These are phyloP conservation scores for Corythornis cristatus DNA, from an alignment of 2,113 vertebrate genomes.

Conservation along the genomic window DNA sequence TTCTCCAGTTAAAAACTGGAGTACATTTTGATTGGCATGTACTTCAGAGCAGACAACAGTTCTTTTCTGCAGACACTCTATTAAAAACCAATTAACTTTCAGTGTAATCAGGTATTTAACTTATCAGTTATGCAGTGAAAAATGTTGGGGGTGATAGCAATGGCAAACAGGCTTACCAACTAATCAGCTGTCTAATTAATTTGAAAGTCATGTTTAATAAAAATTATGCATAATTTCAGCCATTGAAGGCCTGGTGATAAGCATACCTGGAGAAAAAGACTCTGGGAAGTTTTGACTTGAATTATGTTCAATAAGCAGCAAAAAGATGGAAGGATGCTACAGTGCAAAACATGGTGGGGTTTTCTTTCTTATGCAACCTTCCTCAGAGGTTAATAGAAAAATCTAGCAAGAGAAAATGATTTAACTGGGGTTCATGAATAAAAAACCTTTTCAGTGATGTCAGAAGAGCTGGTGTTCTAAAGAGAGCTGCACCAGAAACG, in stretches of 20 bases:
- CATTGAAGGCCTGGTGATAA: constrained; percentile 17
- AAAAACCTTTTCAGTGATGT: neutral
- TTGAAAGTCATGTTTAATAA: constrained; percentile 50
- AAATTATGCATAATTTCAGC: constrained; percentile 3
- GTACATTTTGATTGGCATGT: constrained; percentile 30
- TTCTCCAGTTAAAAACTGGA: constrained; percentile 1
- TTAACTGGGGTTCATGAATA: neutral
- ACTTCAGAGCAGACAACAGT: neutral
- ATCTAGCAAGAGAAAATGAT: neutral
- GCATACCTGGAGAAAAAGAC: neutral
- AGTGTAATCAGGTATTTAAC: constrained; percentile 52
- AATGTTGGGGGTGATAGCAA: constrained; percentile 40
- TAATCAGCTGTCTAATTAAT: constrained; percentile 56
- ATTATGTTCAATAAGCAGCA: neutral
- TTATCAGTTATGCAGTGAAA: constrained; percentile 41
- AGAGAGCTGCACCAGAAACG: neutral
- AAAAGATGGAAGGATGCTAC: neutral
- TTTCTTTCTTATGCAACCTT: neutral
- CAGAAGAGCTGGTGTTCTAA: neutral
- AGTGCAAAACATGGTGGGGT: neutral
- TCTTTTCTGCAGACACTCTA: constrained; percentile 1
- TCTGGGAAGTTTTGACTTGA: neutral
- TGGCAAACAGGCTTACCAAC: constrained; percentile 38
- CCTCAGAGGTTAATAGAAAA: constrained; percentile 8
- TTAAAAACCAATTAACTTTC: constrained; percentile 60